phyloP scores from a whole-genome alignment of 1,140 invertebrate species.

The Meloidogyne exigua region DNA sequence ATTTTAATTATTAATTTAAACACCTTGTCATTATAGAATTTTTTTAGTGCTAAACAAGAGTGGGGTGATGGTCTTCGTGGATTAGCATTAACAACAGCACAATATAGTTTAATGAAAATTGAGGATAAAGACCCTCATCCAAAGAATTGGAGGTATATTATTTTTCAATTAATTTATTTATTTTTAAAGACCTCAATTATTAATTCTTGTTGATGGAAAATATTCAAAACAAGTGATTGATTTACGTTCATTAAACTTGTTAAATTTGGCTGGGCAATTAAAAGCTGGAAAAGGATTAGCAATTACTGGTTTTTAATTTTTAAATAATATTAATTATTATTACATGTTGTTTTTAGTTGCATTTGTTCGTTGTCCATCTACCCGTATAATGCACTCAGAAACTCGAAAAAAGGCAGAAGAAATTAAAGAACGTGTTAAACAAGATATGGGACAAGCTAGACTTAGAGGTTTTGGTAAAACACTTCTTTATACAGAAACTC shows the following conservation, averaged over 20 bases:
- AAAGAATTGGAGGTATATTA: constrained; percentile 55
- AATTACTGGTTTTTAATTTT: constrained; percentile 66
- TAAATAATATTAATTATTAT: no score
- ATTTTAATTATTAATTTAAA: no score
- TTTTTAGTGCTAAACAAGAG: constrained; percentile 90
- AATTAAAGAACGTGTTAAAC: constrained; percentile 56
- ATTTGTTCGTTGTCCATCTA: constrained; percentile 74
- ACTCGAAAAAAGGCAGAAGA: constrained; percentile 46
- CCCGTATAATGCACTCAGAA: constrained; percentile 16
- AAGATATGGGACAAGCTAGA: constrained; percentile 51
- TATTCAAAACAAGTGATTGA: constrained; percentile 59
- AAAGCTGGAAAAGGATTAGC: constrained; percentile 77
- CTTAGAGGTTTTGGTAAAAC: constrained; percentile 59
- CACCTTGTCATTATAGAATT: no score
- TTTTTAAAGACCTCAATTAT: constrained; percentile 48
- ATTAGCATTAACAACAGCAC: constrained; percentile 89
- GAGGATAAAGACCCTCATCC: constrained; percentile 61
- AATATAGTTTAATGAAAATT: constrained; percentile 76
- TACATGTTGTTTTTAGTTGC: constrained; percentile 71
- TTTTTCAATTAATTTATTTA: background rate
- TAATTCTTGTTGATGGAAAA: constrained; percentile 59
- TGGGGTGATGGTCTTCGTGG: constrained; percentile 99
- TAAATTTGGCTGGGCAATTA: constrained; percentile 59
- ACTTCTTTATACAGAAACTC: constrained; percentile 57
- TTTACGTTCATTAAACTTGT: constrained; percentile 55